Base-by-base conservation (phyloP, 2,797 vertebrate genomes). In the Acrocephalus scirpaceus region DNA sequence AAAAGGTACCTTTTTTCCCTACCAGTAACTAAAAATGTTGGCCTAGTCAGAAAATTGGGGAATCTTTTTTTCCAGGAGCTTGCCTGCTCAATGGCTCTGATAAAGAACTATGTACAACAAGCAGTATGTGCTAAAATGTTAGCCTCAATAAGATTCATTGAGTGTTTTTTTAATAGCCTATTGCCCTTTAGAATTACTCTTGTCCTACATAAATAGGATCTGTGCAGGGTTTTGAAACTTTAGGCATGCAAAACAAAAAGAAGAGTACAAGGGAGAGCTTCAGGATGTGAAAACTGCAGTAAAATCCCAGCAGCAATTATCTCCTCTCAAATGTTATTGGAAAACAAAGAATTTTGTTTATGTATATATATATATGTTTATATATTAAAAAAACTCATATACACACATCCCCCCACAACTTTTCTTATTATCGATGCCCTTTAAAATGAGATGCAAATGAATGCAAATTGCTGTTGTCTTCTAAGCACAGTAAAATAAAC, bases 351-450 rank as follows among this genome's bases (percentile, higher is more conserved):
- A 36, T 15, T 50, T 5, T 14, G 4, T 47, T 4, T 36, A 20
- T 14, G 3, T 15, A 22, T 4, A 16, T 3, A 16, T 3, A 6
- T 3, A 9, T 3, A 16, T 26, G 1, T 56, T 29, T 22, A 26
- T 13, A 26, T 12, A 29, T 8, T n/a, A n/a, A 15, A 12, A 11
- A 85, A 26, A 2, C 16, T 71, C 16, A 36, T 29, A 51, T 5
- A 40, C 1, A 13, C 14, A 34, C 4, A 48, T 3, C 3, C 18
- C 9, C 51, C 40, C 16, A 29, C 4, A 6, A 21, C 21, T 62
- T 74, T 60, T 83, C 48, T 74, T 67, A 60, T 67, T 11, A 71
- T 51, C 56, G 22, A 12, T 84, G 54, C 80, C 48, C 48, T 75
- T 87, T 57, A 45, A 75, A 90, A 67, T 34, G 38, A 62, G 29